These are phyloP conservation scores for Acleris holmiana DNA, from an alignment of 2,888 invertebrate genomes.

Conservation along the genomic window DNA sequence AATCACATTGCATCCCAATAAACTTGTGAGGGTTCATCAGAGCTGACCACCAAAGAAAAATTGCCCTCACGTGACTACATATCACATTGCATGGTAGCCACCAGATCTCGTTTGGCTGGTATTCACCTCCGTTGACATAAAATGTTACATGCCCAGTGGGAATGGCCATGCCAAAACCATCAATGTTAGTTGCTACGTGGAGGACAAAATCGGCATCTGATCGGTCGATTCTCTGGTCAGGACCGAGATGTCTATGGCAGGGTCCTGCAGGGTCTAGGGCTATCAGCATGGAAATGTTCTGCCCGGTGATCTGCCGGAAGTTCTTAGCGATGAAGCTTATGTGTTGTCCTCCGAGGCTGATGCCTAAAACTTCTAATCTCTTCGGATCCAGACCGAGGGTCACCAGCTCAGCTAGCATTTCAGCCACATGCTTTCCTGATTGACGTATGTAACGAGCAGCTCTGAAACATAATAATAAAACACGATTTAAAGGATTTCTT, in stretches of 20 bases:
- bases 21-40: constrained; percentile 54
- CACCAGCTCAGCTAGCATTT: constrained; percentile 54
- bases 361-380: constrained; percentile 42
- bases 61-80: constrained; percentile 57
- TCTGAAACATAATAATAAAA: constrained; percentile 50
- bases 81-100: constrained; percentile 53
- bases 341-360: constrained; percentile 47
- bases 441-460: constrained; percentile 41
- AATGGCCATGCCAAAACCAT: constrained; percentile 43
- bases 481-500: too few relatives aligned
- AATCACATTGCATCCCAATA: constrained; percentile 57
- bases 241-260: constrained; percentile 44
- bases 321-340: constrained; percentile 47
- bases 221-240: constrained; percentile 42
- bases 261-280: constrained; percentile 48
- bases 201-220: constrained; percentile 47
- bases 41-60: constrained; percentile 56
- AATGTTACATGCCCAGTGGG: constrained; percentile 47
- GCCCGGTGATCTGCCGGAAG: constrained; percentile 44
- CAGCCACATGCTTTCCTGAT: constrained; percentile 41
- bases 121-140: constrained; percentile 57
- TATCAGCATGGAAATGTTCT: constrained; percentile 40
- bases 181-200: constrained; percentile 44
- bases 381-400: constrained; percentile 42
- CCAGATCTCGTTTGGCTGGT: constrained; percentile 54